These are phyloP conservation scores for Arctopsyche grandis DNA, from an alignment of 1,140 invertebrate genomes.

Conservation along the genomic window DNA sequence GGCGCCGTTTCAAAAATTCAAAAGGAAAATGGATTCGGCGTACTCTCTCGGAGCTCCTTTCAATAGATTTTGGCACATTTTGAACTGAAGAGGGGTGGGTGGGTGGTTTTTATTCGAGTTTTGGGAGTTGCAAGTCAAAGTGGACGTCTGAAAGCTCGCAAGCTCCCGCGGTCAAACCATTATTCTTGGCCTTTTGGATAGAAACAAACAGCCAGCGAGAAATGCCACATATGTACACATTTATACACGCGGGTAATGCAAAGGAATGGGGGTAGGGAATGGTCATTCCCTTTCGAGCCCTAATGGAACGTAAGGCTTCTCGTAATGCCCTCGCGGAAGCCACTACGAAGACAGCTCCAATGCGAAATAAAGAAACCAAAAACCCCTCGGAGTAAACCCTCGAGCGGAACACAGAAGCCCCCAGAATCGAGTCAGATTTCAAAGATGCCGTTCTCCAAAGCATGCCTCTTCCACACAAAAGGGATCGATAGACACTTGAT, in stretches of 20 bases:
- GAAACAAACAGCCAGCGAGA: constrained; percentile 17
- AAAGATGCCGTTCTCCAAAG: background rate
- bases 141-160: constrained; percentile 2
- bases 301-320: constrained; percentile 37
- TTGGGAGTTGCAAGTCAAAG: constrained; percentile 1
- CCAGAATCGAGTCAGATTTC: constrained; percentile 21
- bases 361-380: background rate
- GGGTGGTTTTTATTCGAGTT: constrained; percentile 6
- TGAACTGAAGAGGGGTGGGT: background rate
- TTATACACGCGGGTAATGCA: constrained; percentile 9
- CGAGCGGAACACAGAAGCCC: background rate
- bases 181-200: background rate
- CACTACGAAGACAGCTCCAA: background rate
- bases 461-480: background rate
- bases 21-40: no score
- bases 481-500: constrained; percentile 20
- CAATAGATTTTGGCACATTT: no score
- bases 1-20: no score
- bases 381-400: background rate
- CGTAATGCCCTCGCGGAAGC: constrained; percentile 16
- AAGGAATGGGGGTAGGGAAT: constrained; percentile 25
- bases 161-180: background rate
- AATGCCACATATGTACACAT: background rate
- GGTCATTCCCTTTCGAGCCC: constrained; percentile 29
- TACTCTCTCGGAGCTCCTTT: no score